These are phyloP conservation scores for Equus przewalskii DNA, from an alignment of 2,113 vertebrate genomes.

Conservation along the genomic window DNA sequence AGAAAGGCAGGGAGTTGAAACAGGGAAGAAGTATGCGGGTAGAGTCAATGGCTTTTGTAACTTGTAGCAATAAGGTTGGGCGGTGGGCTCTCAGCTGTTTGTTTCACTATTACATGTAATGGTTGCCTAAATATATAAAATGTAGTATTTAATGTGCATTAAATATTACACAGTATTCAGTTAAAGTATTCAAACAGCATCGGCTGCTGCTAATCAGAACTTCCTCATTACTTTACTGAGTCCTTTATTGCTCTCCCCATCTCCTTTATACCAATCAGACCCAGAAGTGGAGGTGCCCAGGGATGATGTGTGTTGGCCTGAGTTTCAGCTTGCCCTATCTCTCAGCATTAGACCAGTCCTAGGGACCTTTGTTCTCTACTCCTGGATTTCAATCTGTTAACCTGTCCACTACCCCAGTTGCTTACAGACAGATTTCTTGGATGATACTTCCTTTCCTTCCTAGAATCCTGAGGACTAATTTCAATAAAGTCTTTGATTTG, in stretches of 20 bases:
- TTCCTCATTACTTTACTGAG: background rate
- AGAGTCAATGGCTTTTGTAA: background rate
- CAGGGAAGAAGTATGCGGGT: background rate
- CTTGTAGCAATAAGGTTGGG: background rate
- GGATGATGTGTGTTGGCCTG: background rate
- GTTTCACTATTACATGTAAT: background rate
- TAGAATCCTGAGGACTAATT: constrained; percentile 21
- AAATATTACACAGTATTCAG: background rate
- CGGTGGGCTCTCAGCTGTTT: background rate
- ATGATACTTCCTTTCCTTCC: background rate
- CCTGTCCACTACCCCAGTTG: background rate
- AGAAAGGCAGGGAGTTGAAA: background rate
- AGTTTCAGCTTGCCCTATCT: background rate
- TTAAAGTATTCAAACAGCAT: background rate
- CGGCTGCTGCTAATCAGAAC: background rate
- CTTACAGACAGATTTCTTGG: background rate
- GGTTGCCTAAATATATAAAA: background rate
- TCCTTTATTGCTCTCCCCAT: background rate
- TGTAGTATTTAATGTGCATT: background rate
- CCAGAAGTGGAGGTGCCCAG: background rate
- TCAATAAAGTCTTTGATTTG: background rate
- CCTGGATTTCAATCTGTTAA: background rate
- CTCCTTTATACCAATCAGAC: background rate
- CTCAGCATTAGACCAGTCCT: background rate
- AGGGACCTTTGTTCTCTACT: background rate